Conservation (phyloP, 2,113 vertebrate genomes). For the Laticauda colubrina region DNA sequence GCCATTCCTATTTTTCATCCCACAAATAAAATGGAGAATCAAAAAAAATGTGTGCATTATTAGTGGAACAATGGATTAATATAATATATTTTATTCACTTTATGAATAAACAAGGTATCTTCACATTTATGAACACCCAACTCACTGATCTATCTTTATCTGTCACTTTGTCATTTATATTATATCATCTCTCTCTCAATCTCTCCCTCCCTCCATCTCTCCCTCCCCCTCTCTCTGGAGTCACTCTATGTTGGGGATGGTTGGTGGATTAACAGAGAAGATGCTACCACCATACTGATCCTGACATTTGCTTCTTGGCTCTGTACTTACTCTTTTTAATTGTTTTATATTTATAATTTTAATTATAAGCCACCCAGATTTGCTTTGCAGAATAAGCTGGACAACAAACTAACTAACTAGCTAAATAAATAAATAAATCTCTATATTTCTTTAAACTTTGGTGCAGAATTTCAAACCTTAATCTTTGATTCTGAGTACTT, state of each 20-base stretch:
- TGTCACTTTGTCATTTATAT: neutral
- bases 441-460: neutral
- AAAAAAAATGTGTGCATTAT: neutral
- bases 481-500: neutral
- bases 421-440: neutral
- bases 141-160: neutral
- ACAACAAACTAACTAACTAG: neutral
- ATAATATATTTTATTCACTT: neutral
- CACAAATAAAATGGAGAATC: neutral
- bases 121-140: neutral
- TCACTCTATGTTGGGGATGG: neutral
- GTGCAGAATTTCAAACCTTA: neutral
- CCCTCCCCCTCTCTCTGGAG: neutral
- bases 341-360: neutral
- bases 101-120: neutral
- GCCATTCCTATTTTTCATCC: neutral
- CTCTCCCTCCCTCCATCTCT: too few relatives aligned
- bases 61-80: neutral
- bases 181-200: too few relatives aligned
- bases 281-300: neutral
- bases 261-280: neutral
- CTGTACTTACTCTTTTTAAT: neutral
- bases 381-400: neutral
- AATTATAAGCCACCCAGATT: too few relatives aligned
- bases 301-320: neutral